Conservation (phyloP, 2,113 vertebrate species). For the Butorides virescens region DNA sequence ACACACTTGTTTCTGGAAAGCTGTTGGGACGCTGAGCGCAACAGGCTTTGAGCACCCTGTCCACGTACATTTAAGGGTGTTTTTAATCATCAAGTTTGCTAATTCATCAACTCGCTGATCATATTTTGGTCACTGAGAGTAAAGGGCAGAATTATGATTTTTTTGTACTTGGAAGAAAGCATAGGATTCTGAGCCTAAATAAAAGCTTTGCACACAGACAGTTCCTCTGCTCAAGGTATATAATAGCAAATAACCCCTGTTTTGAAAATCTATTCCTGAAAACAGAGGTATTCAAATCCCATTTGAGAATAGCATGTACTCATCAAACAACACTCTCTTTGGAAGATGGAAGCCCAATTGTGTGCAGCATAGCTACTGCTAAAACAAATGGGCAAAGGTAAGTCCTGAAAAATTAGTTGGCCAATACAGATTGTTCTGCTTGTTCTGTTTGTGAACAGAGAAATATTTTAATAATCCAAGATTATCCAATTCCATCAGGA, state of each 20-base stretch:
- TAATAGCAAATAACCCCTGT: fast-evolving
- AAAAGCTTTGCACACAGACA: neutral
- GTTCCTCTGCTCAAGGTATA: neutral
- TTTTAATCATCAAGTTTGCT: neutral
- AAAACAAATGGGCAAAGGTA: neutral
- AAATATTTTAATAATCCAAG: neutral
- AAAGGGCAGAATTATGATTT: neutral
- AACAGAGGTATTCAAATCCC: neutral
- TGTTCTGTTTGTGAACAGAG: neutral
- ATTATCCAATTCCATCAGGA: neutral
- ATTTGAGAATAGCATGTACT: neutral
- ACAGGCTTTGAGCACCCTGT: neutral
- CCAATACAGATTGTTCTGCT: neutral
- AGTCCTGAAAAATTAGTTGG: neutral
- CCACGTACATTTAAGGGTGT: neutral
- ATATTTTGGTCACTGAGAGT: neutral
- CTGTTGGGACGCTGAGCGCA: neutral
- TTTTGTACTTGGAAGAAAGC: neutral
- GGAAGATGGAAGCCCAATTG: neutral
- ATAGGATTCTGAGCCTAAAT: neutral
- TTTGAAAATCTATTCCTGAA: neutral
- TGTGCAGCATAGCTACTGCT: neutral
- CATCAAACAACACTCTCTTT: neutral
- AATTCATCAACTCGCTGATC: neutral
- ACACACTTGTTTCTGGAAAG: fast-evolving